Evolutionary conservation across 2,888 invertebrate species (phyloP), one percentile per base, ranked within the genome.

Genomic region (Molorchus minor): DNA sequence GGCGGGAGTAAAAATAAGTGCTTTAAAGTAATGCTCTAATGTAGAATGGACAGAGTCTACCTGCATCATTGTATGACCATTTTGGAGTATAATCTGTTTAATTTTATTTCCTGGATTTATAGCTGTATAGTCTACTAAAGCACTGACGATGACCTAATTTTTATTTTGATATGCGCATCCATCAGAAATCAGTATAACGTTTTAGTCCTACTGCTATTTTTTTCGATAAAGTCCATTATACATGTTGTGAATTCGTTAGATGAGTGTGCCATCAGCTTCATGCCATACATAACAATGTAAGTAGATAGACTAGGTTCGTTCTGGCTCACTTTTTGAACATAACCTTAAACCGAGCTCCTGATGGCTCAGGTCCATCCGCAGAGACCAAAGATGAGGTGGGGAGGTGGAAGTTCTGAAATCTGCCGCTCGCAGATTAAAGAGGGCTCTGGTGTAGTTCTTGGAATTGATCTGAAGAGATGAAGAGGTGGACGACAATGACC

Each of bases 241-340:
- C 19, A 20, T 21, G 43, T 19, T 13, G 43, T 43, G 15, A 43
- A 43, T 21, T 43, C 20, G 12, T 43, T 43, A n/a, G 21, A 43
- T 21, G 21, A 21, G 4, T 17, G 17, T 19, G 3, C 40, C 16
- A 40, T 40, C 40, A 40, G 17, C 19, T 19, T 43, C 21, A 12
- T 43, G 43, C 43, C 43, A 43, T 12, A 43, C 21, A 43, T 43
- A 43, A 43, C 43, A 43, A 21, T 43, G 12, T 43, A 43, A 19
- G 12, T 21, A n/a, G n/a, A n/a, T n/a, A n/a, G n/a, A n/a, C n/a
- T n/a, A n/a, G n/a, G n/a, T n/a, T n/a, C n/a, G n/a, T n/a, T n/a
- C n/a, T n/a, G n/a, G n/a, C n/a, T n/a, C n/a, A n/a, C n/a, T n/a
- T n/a, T n/a, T n/a, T n/a, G n/a, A n/a, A n/a, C n/a, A n/a, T n/a